These are phyloP conservation scores for Sebastes variabilis DNA, from an alignment of 2,797 vertebrate genomes.

Conservation along the genomic window DNA sequence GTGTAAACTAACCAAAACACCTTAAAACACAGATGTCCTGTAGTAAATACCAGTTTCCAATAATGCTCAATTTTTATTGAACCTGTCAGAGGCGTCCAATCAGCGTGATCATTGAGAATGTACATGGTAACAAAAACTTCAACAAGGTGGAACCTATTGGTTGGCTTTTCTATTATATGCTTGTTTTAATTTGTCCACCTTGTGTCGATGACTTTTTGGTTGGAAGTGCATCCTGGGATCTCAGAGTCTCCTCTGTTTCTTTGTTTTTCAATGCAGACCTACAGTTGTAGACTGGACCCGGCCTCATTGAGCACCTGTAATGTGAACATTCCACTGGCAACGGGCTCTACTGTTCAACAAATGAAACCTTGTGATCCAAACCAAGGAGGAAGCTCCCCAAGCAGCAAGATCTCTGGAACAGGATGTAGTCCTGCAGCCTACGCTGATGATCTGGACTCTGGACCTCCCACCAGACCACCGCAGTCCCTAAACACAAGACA, in stretches of 20 bases:
- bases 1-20: neutral
- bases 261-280: neutral
- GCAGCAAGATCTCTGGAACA: conserved; percentile 10
- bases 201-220: neutral
- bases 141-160: neutral
- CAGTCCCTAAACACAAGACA: conserved; percentile 1
- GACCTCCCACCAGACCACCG: neutral
- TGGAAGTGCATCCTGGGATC: neutral
- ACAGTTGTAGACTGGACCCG: neutral
- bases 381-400: conserved; percentile 6
- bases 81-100: neutral
- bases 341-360: conserved; percentile 9
- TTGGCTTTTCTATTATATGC: neutral
- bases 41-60: neutral
- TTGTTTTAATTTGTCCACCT: neutral
- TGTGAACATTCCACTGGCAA: neutral
- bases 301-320: neutral
- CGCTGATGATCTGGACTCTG: neutral
- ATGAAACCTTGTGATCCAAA: conserved; percentile 3
- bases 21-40: neutral
- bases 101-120: neutral
- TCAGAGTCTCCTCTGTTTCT: neutral
- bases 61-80: neutral
- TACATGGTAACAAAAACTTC: neutral
- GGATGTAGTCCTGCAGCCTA: conserved; percentile 37